Evolutionary conservation across 2,888 invertebrate species (phyloP), one percentile per base, ranked within the genome.

Genomic region (Cyclophora albipunctata): DNA sequence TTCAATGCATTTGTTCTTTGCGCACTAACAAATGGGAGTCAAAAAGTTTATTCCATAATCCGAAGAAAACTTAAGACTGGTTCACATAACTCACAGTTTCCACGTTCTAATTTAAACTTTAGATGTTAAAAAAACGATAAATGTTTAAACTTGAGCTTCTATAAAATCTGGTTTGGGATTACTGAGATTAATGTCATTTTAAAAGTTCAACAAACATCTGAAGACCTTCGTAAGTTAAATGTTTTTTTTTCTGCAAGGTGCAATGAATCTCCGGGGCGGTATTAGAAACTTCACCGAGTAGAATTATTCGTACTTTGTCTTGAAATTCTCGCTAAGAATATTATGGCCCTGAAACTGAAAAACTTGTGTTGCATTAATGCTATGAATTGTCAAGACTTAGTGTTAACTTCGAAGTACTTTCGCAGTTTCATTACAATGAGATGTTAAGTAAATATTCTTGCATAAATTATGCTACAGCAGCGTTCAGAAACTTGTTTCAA

Each of bases 191-290:
- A 79, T 78, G 77, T 73, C 78, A 72, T 79, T 79, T 68, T 67
- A 60, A 74, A 81, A 81, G 73, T 81, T 78, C 59, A 54, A 66
- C 72, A 75, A 81, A 79, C 75, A 78, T 76, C 69, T 63, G 54
- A 72, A 76, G 69, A 67, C 65, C 59, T 60, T 50, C 59, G 54
- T 61, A 77, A 81, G 69, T 78, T 66, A 76, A 75, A 73, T 20
- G 20, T 20, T 20, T 68, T 74, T 68, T 74, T 75, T 81, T 81
- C 79, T 75, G 72, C 75, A 73, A 80, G 75, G 73, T 78, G 82
- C 82, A 81, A 81, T 83, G 77, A 81, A 84, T 84, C 79, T 80
- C 69, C 69, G 68, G 60, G 67, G 67, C 67, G 77, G 80, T 83
- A 82, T 84, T 81, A 81, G 78, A 77, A 82, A 83, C 73, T 83